phyloP scores from a whole-genome alignment of 2,797 vertebrate genomes.

The Tokudaia tokunoshimensis region DNA sequence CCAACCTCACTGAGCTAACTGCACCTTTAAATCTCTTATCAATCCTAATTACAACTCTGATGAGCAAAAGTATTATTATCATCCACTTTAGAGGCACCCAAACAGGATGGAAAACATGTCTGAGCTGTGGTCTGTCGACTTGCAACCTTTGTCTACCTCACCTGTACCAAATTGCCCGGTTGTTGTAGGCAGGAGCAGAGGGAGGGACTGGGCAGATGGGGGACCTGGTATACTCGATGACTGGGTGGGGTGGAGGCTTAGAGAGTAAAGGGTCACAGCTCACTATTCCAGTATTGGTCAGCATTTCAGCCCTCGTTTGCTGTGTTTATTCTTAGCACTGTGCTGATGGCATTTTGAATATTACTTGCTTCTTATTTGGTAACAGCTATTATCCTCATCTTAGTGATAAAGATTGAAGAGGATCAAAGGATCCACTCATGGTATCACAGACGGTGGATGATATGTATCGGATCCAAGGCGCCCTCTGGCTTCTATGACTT shows the following conservation, averaged over 20 bases:
- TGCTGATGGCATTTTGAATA: neutral
- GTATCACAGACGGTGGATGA: neutral
- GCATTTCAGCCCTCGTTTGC: neutral
- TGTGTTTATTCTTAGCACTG: neutral
- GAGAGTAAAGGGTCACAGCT: neutral
- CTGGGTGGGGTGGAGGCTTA: neutral
- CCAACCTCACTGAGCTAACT: neutral
- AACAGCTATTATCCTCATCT: neutral
- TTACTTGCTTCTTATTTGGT: neutral
- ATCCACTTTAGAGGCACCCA: neutral
- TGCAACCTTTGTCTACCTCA: neutral
- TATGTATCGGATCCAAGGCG: neutral
- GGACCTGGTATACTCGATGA: neutral
- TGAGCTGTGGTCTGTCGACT: neutral
- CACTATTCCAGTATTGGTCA: neutral
- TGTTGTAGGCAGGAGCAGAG: neutral
- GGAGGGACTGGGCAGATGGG: neutral
- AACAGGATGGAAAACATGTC: neutral
- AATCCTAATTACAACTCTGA: neutral
- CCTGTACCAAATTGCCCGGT: neutral
- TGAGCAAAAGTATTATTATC: neutral
- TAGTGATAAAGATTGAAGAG: slow-evolving; percentile 13
- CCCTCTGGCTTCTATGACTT: neutral
- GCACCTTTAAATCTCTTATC: neutral
- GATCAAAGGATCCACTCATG: neutral